Evolutionary conservation across 30 jellyfish, hydroid and myxozoan genomes (phyloP), one percentile per base, ranked within the genome.

Genomic region (Hydra vulgaris): DNA sequence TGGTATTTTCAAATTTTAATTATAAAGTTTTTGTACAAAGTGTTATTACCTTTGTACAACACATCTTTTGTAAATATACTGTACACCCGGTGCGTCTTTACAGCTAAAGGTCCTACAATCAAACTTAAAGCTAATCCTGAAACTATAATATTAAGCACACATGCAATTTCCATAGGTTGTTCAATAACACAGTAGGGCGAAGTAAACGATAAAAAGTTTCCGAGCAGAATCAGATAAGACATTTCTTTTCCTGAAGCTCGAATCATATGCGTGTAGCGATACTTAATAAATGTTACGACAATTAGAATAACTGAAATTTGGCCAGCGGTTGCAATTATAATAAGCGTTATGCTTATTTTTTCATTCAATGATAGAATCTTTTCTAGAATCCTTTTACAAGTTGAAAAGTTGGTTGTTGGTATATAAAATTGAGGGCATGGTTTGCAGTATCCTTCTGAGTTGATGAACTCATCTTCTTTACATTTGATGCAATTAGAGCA

Each of bases 221-320:
- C 95, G 18, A 83, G 19, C 61, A 83, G 72, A 0, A 79, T 85
- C 27, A 79, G 53, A 25, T 70, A 78, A 8, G 88, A 82, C 71
- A 80, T 71, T 70, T 83, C 90, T 78, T 79, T 79, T 54, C 82
- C 84, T 21, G 96, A 83, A 23, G 96, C 96, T 5, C 90, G 85
- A 17, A 88, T 89, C 17, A 88, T 66, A 74, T 88, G 90, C 74
- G 96, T 82, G 79, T 84, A 26, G 66, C 86, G 56, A 84, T 88
- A 80, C 54, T 21, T 69, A 83, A 54, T 25, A 68, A 88, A 74
- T 19, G 76, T 79, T 24, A 70, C 26, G 54, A 27, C 40, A 8
- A 83, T 52, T 15, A 83, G n/a, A 0, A 69, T 17, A 26, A 80
- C 90, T 8, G 70, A 53, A 19, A 83, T 18, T 70, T 74, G 87